These are phyloP conservation scores for Adoxophyes honmai DNA, from an alignment of 1,140 invertebrate species.

Conservation along the genomic window DNA sequence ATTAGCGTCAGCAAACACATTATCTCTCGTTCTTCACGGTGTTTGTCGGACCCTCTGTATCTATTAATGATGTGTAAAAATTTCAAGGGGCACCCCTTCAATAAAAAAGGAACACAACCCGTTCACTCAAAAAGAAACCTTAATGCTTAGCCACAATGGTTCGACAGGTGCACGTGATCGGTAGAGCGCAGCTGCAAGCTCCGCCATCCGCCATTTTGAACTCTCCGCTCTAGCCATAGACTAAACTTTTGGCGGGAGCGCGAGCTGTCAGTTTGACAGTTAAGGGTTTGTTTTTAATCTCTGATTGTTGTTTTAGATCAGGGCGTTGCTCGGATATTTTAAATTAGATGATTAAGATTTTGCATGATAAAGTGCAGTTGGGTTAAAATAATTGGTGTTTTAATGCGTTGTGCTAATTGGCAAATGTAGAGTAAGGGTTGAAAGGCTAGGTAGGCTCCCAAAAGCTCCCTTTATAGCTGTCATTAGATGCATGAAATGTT, in stretches of 20 bases:
- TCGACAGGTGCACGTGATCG: not conserved
- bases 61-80: slow-evolving; percentile 66
- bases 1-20: slow-evolving; percentile 39
- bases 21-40: slow-evolving; percentile 64
- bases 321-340: slow-evolving; percentile 21
- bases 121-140: not conserved
- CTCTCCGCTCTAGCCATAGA: slow-evolving; percentile 16
- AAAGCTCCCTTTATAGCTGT: too few species aligned
- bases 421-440: too few species aligned
- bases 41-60: slow-evolving; percentile 48
- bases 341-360: slow-evolving; percentile 21
- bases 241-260: slow-evolving; percentile 29
- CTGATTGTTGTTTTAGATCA: slow-evolving; percentile 52
- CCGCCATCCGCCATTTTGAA: slow-evolving; percentile 9
- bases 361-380: slow-evolving; percentile 5
- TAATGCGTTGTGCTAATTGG: too few species aligned
- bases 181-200: slow-evolving; percentile 38
- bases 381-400: slow-evolving; percentile 1
- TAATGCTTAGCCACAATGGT: not conserved
- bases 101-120: not conserved
- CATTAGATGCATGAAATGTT: too few species aligned
- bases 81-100: slow-evolving; percentile 33
- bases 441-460: too few species aligned
- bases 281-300: slow-evolving; percentile 44
- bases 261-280: slow-evolving; percentile 66